phyloP scores from a whole-genome alignment of 2,113 vertebrate genomes.

The Mirza zaza region DNA sequence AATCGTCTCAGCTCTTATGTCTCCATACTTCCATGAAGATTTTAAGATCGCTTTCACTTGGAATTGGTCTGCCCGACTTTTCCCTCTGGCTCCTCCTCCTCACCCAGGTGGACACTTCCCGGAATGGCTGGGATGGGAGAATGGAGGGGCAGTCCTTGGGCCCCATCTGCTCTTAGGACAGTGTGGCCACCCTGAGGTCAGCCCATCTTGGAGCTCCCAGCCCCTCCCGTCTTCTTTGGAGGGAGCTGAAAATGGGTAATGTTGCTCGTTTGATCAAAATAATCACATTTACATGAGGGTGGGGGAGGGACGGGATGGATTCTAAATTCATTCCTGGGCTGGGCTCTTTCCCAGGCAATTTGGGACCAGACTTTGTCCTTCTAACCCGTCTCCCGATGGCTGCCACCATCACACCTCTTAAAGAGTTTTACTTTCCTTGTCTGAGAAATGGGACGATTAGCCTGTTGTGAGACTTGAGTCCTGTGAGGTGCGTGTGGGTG shows the following conservation, averaged over 20 bases:
- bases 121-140: neutral
- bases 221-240: neutral
- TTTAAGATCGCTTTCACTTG: neutral
- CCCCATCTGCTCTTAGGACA: neutral
- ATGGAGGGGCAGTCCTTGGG: too few relatives aligned
- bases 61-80: neutral
- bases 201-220: neutral
- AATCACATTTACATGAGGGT: neutral
- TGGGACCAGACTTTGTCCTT: neutral
- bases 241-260: neutral
- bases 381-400: too few relatives aligned
- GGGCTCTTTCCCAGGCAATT: neutral
- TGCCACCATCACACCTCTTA: neutral
- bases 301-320: neutral
- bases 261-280: neutral
- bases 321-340: neutral
- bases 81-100: neutral
- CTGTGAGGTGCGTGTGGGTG: fast-evolving
- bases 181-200: neutral
- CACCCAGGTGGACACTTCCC: neutral
- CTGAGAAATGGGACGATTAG: neutral
- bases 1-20: neutral
- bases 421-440: neutral
- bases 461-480: neutral
- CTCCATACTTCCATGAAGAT: neutral